Evolutionary conservation across 2,113 vertebrate genomes (phyloP), one percentile per base, ranked within the genome.

Genomic region (Struthidea cinerea): DNA sequence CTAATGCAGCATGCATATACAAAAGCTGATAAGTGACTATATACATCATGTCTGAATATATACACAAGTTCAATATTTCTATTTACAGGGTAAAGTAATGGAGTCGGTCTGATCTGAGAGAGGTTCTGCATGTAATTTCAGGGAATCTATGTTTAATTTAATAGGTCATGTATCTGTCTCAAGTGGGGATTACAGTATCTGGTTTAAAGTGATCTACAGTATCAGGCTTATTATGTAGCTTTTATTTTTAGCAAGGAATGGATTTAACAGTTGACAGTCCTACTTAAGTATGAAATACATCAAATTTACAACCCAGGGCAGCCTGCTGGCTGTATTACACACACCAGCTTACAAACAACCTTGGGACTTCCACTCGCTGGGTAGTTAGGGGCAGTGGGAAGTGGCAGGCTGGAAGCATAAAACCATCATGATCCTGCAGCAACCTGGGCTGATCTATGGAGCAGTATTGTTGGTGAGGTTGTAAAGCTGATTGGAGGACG

Each of bases 61-160:
- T 84, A 90, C 50, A 90, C 80, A 60, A 81, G 76, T 90, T 95
- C 96, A 96, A 78, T 95, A 96, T 96, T 96, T 96, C 96, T 96
- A 75, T 94, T 96, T 93, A 95, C 90, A 69, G 73, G 49, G 52
- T 61, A 84, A 93, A 96, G 60, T 90, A 95, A 95, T 95, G 89
- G 76, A 96, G 77, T 78, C 37, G 13, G 68, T 76, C 90, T 89
- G 80, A 92, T 94, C 90, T 90, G 83, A 90, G 88, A 81, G 82
- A 71, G 49, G 57, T 96, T 97, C 83, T 86, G 93, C 77, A 87
- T 89, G 90, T 83, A 94, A 92, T 96, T 93, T 87, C 76, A 94
- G 65, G 95, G 92, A 97, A 89, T 96, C 95, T 92, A 97, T 96
- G 96, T 96, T 96, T 96, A 96, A 97, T 96, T 96, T 96, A 97